Percentiles rank a stretch among this genome's conserved stretches.
Evolutionary conservation across 2,888 invertebrate species (phyloP).

Genomic region (Barypeithes pellucidus): DNA sequence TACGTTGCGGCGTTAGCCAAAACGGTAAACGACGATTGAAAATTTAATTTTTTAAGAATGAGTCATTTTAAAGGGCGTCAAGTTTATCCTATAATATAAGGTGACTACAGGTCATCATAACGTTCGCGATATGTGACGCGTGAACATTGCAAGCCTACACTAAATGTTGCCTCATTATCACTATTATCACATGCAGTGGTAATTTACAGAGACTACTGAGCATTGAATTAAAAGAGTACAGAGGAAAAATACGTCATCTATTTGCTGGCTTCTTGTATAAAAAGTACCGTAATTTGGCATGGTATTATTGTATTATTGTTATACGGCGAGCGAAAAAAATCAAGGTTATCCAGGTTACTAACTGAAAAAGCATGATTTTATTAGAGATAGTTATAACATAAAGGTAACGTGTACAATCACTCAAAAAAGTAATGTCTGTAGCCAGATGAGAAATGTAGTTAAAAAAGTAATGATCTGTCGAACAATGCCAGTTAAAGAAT

Average conservation of each 20-base stretch:
- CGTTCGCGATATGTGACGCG: conserved; percentile 4
- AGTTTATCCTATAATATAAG: neutral
- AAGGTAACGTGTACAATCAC: too few species aligned
- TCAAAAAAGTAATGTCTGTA: too few species aligned
- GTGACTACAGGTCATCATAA: conserved; percentile 1
- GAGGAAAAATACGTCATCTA: neutral
- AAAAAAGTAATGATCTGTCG: too few species aligned
- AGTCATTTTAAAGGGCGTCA: too few species aligned
- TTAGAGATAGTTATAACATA: neutral
- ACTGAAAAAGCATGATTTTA: conserved; percentile 6
- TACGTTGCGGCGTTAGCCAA: too few species aligned
- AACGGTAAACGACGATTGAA: too few species aligned
- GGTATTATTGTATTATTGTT: conserved; percentile 5
- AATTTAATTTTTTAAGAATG: too few species aligned
- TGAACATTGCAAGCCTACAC: neutral
- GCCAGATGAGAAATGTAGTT: too few species aligned
- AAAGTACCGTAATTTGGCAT: conserved; percentile 5
- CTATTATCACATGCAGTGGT: conserved; percentile 4
- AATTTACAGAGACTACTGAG: neutral
- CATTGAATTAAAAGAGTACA: neutral
- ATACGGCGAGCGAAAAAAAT: neutral
- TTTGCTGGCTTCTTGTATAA: neutral
- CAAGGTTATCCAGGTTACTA: conserved; percentile 15
- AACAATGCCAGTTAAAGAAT: too few species aligned
- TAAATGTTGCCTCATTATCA: conserved; percentile 6